Percentiles rank a stretch among this genome's conserved stretches.
Evolutionary conservation across 35 echinoderm and acorn worm species (phyloP).

Genomic region (Chiridota heheva): DNA sequence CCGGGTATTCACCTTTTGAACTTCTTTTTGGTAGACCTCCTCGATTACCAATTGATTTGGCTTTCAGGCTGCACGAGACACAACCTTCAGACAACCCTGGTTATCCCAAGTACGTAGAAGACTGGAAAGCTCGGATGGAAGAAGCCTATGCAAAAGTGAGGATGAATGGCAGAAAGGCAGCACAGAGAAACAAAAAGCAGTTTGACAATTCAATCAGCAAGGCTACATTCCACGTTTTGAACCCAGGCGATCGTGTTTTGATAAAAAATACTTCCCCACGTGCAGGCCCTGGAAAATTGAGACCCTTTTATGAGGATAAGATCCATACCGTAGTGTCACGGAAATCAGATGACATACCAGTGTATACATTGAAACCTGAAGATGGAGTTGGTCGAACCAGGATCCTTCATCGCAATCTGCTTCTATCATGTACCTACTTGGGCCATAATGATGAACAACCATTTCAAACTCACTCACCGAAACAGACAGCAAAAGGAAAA

Average conservation of each 20-base stretch:
- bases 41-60: too few species aligned
- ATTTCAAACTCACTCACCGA: too few species aligned
- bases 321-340: slow-evolving; percentile 11
- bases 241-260: slow-evolving; percentile 36
- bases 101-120: too few species aligned
- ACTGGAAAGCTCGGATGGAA: too few species aligned
- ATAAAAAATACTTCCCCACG: slow-evolving; percentile 11
- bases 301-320: slow-evolving; percentile 30
- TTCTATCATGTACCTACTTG: slow-evolving; percentile 41
- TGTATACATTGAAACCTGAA: slow-evolving; percentile 42
- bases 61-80: too few species aligned
- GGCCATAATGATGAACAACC: too few species aligned
- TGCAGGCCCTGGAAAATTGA: slow-evolving; percentile 45
- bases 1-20: slow-evolving; percentile 53
- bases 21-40: too few species aligned
- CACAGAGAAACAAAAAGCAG: not conserved
- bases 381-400: slow-evolving; percentile 20
- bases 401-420: slow-evolving; percentile 26
- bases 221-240: slow-evolving; percentile 1
- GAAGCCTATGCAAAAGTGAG: slow-evolving; percentile 31
- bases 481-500: too few species aligned
- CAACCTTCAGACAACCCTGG: too few species aligned
- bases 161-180: not conserved
- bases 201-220: not conserved
- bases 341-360: slow-evolving; percentile 10